Evolutionary conservation across 2,113 vertebrate species (phyloP), one percentile per base, ranked within the genome.

Genomic region (Labeo rohita): DNA sequence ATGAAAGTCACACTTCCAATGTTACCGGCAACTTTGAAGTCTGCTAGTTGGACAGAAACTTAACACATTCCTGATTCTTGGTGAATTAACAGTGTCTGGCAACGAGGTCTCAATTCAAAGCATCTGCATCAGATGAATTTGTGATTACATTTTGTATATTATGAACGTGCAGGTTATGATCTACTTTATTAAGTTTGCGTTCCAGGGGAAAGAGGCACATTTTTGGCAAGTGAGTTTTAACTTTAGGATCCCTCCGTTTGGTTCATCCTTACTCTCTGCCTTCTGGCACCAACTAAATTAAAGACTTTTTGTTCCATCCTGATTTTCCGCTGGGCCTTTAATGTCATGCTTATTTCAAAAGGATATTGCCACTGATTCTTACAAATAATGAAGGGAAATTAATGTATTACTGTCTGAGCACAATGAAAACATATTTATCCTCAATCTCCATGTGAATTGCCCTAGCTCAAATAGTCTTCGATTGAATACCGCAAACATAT

Each of bases 101-200:
- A 72, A 43, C 36, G 21, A 12, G 16, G 16, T 43, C 52, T 56
- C 54, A 59, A 59, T 21, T 56, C 54, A 56, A 56, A 43, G 15
- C 15, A 70, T 39, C 39, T 18, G 66, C 16, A 18, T 72, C 16
- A 72, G 43, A 72, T 39, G 8, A 72, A 10, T 10, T 77, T 36
- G 23, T 52, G 28, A 4, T 77, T 54, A 36, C 23, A 10, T 36
- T 23, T 34, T 54, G n/a, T 92, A 91, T 93, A 93, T 95, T 96
- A 54, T 82, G 28, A 66, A 34, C 39, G 11, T 8, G 0, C 59
- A 80, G 13, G 50, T 15, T 94, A 95, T 95, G 94, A 93, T 96
- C 83, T 88, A 70, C 52, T 83, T 61, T 52, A 65, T 83, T 90
- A 85, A 86, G 84, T 81, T 87, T 76, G 73, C 49, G 23, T 90